Evolutionary conservation across 2,797 vertebrate species (phyloP), one percentile per base, ranked within the genome.

Genomic region (Thunnus albacares): DNA sequence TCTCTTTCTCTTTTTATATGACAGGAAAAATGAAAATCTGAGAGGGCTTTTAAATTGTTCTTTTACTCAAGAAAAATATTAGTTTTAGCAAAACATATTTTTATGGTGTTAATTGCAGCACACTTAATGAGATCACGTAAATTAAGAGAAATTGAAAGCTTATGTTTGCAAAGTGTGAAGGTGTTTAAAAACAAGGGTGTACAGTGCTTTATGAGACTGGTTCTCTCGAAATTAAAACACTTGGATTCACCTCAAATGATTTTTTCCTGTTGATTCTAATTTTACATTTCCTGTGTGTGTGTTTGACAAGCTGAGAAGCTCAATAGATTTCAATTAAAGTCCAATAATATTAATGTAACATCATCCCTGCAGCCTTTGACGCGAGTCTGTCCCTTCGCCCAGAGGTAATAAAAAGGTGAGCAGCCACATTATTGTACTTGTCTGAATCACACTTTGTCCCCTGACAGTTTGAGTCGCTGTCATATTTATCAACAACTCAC

Each of bases 341-440:
- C 28, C 57, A 81, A 28, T 67, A 56, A 72, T 35, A 66, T 80
- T 26, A 60, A 15, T 26, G 75, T 61, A 82, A 79, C 83, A 81
- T 80, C 63, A n/a, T 55, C 2, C 26, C 58, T 49, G 70, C 35
- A 75, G 69, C 49, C 67, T 71, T 76, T 56, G 55, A 47, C 28
- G 15, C 1, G 38, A 75, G 33, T 20, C 35, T 6, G 66, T 79
- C 74, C 78, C 81, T 6, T 17, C 0, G 33, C 69, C 78, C 86
- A 83, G 80, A 88, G 81, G 73, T 87, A 92, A 92, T 89, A 89
- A 90, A 89, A 76, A 83, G 75, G 72, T 84, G 82, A 80, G 53
- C 64, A 82, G 75, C 33, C 47, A 58, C 79, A 77, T 82, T 76
- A 87, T 82, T 85, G 75, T 75, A 71, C 79, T 67, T 86, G 65